A percentile compares a stretch with the other conserved stretches of the same genome.
These are phyloP conservation scores for Dissostichus mawsoni DNA, from an alignment of 2,113 vertebrate species.

Conservation along the genomic window DNA sequence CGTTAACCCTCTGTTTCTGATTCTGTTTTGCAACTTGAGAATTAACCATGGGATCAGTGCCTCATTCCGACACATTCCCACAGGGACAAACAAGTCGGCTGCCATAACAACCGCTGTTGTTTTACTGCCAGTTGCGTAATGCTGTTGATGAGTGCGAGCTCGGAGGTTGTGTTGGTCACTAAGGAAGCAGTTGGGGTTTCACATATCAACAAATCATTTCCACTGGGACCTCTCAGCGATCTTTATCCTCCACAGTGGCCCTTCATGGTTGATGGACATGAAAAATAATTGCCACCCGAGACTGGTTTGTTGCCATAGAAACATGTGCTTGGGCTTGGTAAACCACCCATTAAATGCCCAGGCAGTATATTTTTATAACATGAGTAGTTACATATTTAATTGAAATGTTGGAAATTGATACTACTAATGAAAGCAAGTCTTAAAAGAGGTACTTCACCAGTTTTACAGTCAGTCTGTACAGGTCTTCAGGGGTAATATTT, in stretches of 20 bases:
- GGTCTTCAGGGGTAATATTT: background rate
- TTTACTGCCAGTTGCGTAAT: conserved; percentile 58
- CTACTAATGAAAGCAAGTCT: background rate
- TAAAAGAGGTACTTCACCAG: background rate
- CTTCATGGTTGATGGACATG: conserved; percentile 8
- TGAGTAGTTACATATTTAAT: background rate
- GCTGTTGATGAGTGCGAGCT: conserved; percentile 46
- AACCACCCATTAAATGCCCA: background rate
- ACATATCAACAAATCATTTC: conserved; percentile 65
- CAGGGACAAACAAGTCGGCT: conserved; percentile 74
- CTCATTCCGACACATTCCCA: conserved; percentile 54
- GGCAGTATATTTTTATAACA: background rate
- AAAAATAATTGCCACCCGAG: conserved; percentile 5
- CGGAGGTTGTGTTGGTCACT: conserved; percentile 63
- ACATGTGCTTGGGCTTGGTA: background rate
- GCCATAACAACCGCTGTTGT: conserved; percentile 73
- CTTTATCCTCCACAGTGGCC: conserved; percentile 37
- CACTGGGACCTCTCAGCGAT: conserved; percentile 27
- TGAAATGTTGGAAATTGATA: background rate
- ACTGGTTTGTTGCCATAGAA: conserved; percentile 4
- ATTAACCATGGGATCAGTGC: conserved; percentile 40
- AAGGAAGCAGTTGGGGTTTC: conserved; percentile 69
- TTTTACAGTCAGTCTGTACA: background rate
- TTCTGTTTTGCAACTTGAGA: conserved; percentile 47
- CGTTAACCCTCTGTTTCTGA: conserved; percentile 15